These are phyloP conservation scores for Takifugu flavidus DNA, from an alignment of 2,113 vertebrate genomes.

Conservation along the genomic window DNA sequence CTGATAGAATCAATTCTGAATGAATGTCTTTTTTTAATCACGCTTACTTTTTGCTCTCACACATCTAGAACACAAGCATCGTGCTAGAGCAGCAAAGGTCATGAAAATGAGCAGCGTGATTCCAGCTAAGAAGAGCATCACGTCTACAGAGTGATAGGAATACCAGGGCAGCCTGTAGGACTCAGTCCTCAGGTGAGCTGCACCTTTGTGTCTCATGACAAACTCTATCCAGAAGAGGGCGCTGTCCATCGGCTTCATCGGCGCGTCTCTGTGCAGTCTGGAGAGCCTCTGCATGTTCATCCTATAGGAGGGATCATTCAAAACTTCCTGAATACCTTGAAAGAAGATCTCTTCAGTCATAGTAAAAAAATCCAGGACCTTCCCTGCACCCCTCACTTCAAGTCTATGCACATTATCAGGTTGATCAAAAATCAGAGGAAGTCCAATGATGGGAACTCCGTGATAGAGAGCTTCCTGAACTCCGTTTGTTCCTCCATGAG, in stretches of 20 bases:
- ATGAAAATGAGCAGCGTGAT: constrained; percentile 18
- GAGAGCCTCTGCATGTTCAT: constrained; percentile 72
- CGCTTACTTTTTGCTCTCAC: constrained; percentile 18
- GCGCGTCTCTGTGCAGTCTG: constrained; percentile 65
- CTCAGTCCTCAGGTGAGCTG: constrained; percentile 65
- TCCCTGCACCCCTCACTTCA: constrained; percentile 55
- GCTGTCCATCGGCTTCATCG: constrained; percentile 59
- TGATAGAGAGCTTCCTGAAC: constrained; percentile 72
- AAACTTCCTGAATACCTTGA: constrained; percentile 56
- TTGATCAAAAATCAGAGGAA: constrained; percentile 70
- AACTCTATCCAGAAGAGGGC: constrained; percentile 77
- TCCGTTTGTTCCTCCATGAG: constrained; percentile 71
- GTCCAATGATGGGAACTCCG: constrained; percentile 59
- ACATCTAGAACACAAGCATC: constrained; percentile 23
- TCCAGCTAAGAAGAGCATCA: constrained; percentile 44
- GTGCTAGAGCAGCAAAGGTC: constrained; percentile 7
- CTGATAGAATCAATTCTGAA: background rate
- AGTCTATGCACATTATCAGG: constrained; percentile 67
- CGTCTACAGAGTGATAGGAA: constrained; percentile 66
- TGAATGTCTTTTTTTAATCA: constrained; percentile 6
- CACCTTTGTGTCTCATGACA: constrained; percentile 74
- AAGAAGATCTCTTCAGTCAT: constrained; percentile 48
- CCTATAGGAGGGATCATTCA: constrained; percentile 65
- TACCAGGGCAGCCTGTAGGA: constrained; percentile 72
- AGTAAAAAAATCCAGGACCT: constrained; percentile 36